These are phyloP conservation scores for Dryoscopus gambensis DNA, from an alignment of 2,113 vertebrate genomes.

Conservation along the genomic window DNA sequence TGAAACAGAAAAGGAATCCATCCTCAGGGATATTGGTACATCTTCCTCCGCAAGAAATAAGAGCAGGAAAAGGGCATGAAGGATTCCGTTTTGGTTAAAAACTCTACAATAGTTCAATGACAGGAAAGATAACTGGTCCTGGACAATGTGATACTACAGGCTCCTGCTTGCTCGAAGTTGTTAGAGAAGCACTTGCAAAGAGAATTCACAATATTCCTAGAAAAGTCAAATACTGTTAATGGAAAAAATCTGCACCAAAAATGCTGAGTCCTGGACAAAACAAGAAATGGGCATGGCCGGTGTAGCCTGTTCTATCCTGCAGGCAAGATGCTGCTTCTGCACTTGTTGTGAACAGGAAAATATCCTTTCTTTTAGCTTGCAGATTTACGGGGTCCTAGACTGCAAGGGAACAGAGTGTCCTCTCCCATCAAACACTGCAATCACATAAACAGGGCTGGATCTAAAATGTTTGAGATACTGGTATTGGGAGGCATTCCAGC, in stretches of 20 bases:
- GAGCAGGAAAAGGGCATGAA: neutral
- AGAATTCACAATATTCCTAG: neutral
- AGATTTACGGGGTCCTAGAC: neutral
- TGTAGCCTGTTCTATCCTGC: neutral
- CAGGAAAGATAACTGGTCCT: neutral
- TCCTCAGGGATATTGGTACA: no score
- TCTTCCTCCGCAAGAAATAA: neutral
- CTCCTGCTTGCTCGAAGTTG: neutral
- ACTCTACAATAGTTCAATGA: rapidly evolving
- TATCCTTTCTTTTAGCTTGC: neutral
- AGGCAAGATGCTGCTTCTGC: neutral
- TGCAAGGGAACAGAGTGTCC: neutral
- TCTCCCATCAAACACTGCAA: neutral
- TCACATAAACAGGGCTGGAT: neutral
- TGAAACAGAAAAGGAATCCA: neutral
- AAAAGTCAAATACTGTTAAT: neutral
- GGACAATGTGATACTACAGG: neutral
- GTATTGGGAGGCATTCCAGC: neutral
- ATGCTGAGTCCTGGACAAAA: neutral
- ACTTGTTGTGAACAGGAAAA: neutral
- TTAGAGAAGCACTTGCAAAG: neutral
- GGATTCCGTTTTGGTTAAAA: neutral
- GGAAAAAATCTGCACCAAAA: neutral
- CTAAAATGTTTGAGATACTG: neutral
- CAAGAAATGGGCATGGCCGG: neutral